Conservation (phyloP, 2,113 vertebrate genomes). For the Naja naja region DNA sequence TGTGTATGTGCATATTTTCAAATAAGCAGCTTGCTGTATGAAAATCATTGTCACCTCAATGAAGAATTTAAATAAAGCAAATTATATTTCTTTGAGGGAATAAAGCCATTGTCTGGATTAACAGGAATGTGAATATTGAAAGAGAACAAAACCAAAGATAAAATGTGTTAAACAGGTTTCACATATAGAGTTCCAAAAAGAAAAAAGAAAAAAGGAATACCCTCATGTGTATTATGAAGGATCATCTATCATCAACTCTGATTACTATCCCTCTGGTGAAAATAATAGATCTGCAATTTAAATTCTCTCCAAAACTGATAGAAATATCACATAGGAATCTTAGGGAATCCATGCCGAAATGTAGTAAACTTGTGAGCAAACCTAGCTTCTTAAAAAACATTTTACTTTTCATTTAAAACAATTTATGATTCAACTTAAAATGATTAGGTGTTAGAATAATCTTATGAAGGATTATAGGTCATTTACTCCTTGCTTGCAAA, state of each 20-base stretch:
- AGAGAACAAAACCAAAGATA: neutral
- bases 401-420: conserved; percentile 11
- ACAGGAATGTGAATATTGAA: neutral
- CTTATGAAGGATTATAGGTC: neutral
- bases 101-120: neutral
- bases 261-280: conserved; percentile 1
- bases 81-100: neutral
- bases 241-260: neutral
- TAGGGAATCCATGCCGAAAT: neutral
- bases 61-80: neutral
- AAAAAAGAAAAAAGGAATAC: neutral
- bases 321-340: neutral
- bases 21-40: neutral
- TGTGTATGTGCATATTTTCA: neutral
- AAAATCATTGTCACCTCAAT: neutral
- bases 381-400: conserved; percentile 33
- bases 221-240: neutral
- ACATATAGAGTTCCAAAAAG: neutral
- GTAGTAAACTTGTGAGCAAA: neutral
- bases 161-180: neutral
- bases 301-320: conserved; percentile 10
- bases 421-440: neutral
- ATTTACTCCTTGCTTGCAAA: neutral
- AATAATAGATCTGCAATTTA: conserved; percentile 24
- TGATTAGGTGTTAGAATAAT: neutral